A percentile compares a stretch with the other conserved stretches of the same genome.
Evolutionary conservation across 1,140 invertebrate genomes (phyloP).

Genomic region (Asbolus verrucosus): DNA sequence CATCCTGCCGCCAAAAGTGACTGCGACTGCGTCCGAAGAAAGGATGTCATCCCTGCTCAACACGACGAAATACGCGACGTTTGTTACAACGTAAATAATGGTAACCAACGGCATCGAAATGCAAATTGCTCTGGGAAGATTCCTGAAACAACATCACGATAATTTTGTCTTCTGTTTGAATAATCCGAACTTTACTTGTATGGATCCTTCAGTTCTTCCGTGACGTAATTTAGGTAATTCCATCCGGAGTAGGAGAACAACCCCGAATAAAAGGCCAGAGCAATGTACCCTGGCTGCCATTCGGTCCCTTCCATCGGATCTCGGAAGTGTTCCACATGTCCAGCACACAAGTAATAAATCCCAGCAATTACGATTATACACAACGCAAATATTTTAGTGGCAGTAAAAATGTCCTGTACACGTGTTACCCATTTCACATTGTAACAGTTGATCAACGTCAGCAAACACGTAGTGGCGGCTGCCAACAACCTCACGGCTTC

Average conservation of each 20-base stretch:
- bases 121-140: conserved; percentile 89
- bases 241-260: conserved; percentile 98
- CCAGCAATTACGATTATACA: conserved; percentile 90
- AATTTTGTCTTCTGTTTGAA: background rate
- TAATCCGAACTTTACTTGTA: conserved; percentile 73
- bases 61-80: conserved; percentile 92
- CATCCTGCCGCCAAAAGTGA: conserved; percentile 88
- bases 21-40: conserved; percentile 89
- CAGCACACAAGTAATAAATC: conserved; percentile 74
- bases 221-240: conserved; percentile 92
- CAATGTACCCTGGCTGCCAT: conserved; percentile 82
- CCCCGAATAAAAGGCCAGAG: conserved; percentile 94
- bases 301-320: conserved; percentile 84
- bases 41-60: conserved; percentile 83
- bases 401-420: conserved; percentile 94
- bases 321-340: conserved; percentile 79
- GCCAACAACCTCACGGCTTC: conserved; percentile 70
- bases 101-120: conserved; percentile 94
- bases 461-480: conserved; percentile 70
- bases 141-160: conserved; percentile 72
- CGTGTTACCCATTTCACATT: conserved; percentile 94
- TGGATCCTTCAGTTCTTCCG: conserved; percentile 95
- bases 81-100: conserved; percentile 88
- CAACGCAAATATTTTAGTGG: conserved; percentile 92
- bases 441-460: conserved; percentile 95